Percentiles rank a stretch among this genome's conserved stretches.
These are phyloP conservation scores for Trachurus trachurus DNA, from an alignment of 2,797 vertebrate species.

Conservation along the genomic window DNA sequence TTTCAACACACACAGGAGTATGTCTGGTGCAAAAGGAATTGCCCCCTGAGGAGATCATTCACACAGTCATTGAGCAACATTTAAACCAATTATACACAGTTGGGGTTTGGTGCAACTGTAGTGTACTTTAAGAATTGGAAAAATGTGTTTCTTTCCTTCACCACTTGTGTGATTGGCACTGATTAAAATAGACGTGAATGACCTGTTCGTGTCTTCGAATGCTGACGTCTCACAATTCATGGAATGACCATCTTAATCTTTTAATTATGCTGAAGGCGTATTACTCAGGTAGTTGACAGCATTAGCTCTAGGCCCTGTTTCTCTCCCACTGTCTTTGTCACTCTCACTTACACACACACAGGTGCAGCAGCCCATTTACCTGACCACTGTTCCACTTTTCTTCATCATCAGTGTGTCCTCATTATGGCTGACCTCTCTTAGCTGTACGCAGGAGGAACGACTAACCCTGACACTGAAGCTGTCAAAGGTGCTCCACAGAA, in stretches of 20 bases:
- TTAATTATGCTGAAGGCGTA: slow-evolving; percentile 29
- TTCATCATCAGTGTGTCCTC: slow-evolving; percentile 24
- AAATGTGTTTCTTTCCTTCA: not conserved
- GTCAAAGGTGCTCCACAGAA: slow-evolving; percentile 20
- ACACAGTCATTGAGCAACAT: not conserved
- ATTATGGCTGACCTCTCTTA: slow-evolving; percentile 38
- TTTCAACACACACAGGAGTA: slow-evolving; percentile 11
- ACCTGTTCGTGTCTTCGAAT: slow-evolving; percentile 16
- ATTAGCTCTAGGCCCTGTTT: not conserved
- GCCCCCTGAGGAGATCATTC: not conserved
- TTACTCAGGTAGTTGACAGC: slow-evolving; percentile 27
- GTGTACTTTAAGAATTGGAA: not conserved
- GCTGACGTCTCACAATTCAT: slow-evolving; percentile 15
- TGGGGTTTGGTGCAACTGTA: not conserved
- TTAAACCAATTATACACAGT: not conserved
- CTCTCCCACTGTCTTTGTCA: not conserved
- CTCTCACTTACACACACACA: not conserved
- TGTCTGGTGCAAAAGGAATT: not conserved
- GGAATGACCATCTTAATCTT: slow-evolving; percentile 21
- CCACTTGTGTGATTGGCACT: not conserved
- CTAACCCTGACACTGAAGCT: slow-evolving; percentile 23
- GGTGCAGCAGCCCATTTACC: slow-evolving; percentile 19
- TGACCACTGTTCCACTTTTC: slow-evolving; percentile 37
- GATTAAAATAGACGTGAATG: slow-evolving; percentile 32
- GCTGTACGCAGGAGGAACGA: slow-evolving; percentile 19